Evolutionary conservation across 2,888 invertebrate genomes (phyloP).

Genomic region (Scaptomyza tumidula): DNA sequence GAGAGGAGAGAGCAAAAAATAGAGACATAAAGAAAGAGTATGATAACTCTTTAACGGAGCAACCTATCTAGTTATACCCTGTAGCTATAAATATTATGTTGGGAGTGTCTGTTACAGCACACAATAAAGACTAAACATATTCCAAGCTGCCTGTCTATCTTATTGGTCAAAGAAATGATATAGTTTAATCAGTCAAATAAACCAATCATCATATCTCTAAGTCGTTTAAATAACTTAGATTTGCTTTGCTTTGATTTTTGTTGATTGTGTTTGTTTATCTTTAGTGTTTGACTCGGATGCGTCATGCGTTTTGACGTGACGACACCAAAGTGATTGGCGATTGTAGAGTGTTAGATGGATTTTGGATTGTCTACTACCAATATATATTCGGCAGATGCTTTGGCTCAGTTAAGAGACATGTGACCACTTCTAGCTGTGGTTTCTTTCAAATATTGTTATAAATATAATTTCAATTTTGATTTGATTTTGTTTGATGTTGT

Average conservation of each 20-base stretch:
- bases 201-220: not conserved
- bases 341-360: conserved; percentile 19
- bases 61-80: conserved; percentile 21
- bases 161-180: too few relatives aligned
- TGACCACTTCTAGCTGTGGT: conserved; percentile 46
- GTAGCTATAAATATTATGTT: not conserved
- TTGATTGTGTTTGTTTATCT: conserved; percentile 11
- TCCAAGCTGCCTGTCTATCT: too few relatives aligned
- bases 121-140: too few relatives aligned
- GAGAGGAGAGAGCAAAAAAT: conserved; percentile 14
- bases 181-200: not conserved
- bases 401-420: conserved; percentile 18
- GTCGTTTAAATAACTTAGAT: not conserved
- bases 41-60: conserved; percentile 37
- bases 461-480: conserved; percentile 74
- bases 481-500: conserved; percentile 68
- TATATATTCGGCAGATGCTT: conserved; percentile 7
- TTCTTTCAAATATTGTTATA: conserved; percentile 48
- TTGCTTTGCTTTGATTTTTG: conserved; percentile 23
- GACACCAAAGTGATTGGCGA: conserved; percentile 62
- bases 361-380: conserved; percentile 13
- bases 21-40: conserved; percentile 4
- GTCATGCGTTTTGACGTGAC: conserved; percentile 57
- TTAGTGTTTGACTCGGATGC: conserved; percentile 33
- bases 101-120: too few relatives aligned